Evolutionary conservation across 2,113 vertebrate genomes (phyloP).

Genomic region (Corynorhinus townsendii): DNA sequence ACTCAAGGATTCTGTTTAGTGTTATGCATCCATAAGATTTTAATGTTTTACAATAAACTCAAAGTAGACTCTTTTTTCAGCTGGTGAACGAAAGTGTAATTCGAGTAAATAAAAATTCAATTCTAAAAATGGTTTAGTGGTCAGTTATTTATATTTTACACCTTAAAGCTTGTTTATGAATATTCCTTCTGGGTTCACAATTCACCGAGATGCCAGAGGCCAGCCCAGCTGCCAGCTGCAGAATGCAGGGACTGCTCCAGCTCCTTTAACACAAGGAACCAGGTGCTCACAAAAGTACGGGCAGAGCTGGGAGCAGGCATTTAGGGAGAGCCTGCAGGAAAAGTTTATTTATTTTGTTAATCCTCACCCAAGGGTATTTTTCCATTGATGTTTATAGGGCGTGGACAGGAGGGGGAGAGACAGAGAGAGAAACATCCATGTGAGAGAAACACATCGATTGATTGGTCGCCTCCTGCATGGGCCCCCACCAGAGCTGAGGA

Average conservation of each 20-base stretch:
- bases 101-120: not conserved
- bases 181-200: constrained; percentile 1
- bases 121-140: not conserved
- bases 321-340: not conserved
- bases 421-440: no score
- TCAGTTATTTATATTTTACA: constrained; percentile 9
- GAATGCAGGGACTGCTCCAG: not conserved
- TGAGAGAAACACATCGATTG: no score
- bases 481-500: no score
- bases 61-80: not conserved
- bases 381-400: no score
- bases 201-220: not conserved
- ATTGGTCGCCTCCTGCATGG: no score
- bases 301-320: not conserved
- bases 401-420: no score
- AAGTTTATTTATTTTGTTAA: not conserved
- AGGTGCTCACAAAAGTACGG: not conserved
- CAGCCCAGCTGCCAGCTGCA: not conserved
- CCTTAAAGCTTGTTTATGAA: not conserved
- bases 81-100: not conserved
- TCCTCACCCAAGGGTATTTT: no score
- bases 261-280: not conserved
- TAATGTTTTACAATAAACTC: not conserved
- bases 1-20: not conserved
- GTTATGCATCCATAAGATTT: not conserved